A percentile compares a stretch with the other conserved stretches of the same genome.
Conservation (phyloP, 2,888 invertebrate genomes). For the Venusia cambrica region DNA sequence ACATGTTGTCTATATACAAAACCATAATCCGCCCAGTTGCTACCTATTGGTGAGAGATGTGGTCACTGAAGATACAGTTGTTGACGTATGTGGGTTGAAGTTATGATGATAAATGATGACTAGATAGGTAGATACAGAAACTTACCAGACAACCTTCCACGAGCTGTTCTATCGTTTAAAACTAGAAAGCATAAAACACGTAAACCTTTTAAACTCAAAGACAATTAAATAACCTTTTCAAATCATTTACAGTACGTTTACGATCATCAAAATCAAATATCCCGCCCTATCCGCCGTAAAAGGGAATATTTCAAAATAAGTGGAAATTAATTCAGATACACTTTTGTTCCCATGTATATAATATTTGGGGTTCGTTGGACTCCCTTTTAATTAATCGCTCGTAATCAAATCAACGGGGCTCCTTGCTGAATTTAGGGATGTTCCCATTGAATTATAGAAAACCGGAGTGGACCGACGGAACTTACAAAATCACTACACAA, state of each 20-base stretch:
- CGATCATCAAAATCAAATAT: conserved; percentile 36
- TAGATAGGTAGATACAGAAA: no score
- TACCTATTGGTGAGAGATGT: no score
- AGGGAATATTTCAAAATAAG: conserved; percentile 42
- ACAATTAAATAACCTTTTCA: conserved; percentile 10
- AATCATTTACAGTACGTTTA: conserved; percentile 30
- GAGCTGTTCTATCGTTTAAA: no score
- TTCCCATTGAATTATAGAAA: conserved; percentile 6
- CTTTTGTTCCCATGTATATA: conserved; percentile 53
- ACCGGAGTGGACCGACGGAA: no score
- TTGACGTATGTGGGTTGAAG: no score
- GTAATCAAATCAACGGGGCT: conserved; percentile 62
- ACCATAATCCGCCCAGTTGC: no score
- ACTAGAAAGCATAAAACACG: no score
- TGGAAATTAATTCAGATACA: conserved; percentile 51
- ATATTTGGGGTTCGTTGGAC: conserved; percentile 48
- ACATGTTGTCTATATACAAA: no score
- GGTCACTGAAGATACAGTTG: no score
- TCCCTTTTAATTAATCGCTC: conserved; percentile 62
- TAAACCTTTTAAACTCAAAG: conserved; percentile 7
- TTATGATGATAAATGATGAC: no score
- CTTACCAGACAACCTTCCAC: no score
- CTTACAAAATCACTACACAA: no score
- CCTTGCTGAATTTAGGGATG: conserved; percentile 36
- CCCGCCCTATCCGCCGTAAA: conserved; percentile 18